phyloP scores from a whole-genome alignment of 2,113 vertebrate species.

The Hydropotes inermis region DNA sequence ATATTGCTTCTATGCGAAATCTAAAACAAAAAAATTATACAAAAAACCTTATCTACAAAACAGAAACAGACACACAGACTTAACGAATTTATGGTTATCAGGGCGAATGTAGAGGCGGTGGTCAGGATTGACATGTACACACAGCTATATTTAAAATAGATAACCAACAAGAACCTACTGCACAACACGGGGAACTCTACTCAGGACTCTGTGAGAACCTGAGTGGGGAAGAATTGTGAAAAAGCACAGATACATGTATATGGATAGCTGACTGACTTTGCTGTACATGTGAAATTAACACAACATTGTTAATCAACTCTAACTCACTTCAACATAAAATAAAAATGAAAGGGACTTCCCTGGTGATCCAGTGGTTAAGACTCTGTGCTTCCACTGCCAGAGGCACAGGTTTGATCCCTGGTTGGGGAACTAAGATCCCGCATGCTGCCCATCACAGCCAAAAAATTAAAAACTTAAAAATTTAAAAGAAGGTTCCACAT shows the following conservation, averaged over 20 bases:
- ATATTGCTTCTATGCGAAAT: neutral
- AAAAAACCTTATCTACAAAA: neutral
- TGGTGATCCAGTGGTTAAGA: neutral
- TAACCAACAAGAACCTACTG: neutral
- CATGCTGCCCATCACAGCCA: neutral
- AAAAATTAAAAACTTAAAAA: neutral
- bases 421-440: neutral
- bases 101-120: accelerated
- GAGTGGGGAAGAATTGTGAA: neutral
- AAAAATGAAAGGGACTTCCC: neutral
- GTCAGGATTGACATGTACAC: accelerated
- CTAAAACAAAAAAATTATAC: neutral
- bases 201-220: neutral
- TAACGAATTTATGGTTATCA: neutral
- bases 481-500: neutral
- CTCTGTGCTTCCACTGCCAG: neutral
- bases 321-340: neutral
- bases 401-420: neutral
- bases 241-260: neutral
- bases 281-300: neutral
- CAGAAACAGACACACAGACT: neutral
- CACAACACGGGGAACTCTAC: neutral
- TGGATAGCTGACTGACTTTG: neutral
- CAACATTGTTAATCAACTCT: neutral
- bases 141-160: neutral